These are phyloP conservation scores for Cuculus canorus DNA, from an alignment of 2,797 vertebrate genomes.

Conservation along the genomic window DNA sequence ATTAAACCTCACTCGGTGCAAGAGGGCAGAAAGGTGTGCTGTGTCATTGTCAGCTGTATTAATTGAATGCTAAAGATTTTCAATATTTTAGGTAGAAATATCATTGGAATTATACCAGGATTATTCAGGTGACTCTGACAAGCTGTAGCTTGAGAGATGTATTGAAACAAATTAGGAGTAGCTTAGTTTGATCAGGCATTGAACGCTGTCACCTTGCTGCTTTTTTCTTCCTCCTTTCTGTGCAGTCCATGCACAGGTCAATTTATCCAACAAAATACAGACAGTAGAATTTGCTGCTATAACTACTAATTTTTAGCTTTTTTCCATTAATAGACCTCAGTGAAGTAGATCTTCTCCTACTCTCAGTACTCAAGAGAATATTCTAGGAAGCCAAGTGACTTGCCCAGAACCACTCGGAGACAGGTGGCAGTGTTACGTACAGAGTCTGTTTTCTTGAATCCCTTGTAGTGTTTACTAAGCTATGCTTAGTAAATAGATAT, in stretches of 20 bases:
- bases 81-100: slow-evolving; percentile 34
- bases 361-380: not conserved
- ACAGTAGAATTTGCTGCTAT: not conserved
- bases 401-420: not conserved
- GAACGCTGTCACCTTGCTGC: not conserved
- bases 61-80: slow-evolving; percentile 44
- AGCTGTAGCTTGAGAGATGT: not conserved
- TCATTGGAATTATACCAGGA: slow-evolving; percentile 33
- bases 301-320: not conserved
- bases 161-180: slow-evolving; percentile 3
- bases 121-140: slow-evolving; percentile 43
- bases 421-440: fast-evolving
- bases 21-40: slow-evolving; percentile 42
- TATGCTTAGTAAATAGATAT: not conserved
- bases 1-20: slow-evolving; percentile 19
- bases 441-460: not conserved
- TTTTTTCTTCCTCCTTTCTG: not conserved
- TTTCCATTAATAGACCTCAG: not conserved
- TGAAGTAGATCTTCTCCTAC: not conserved
- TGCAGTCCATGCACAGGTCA: not conserved
- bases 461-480: not conserved
- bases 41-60: slow-evolving; percentile 27
- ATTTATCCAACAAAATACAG: not conserved
- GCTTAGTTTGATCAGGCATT: not conserved
- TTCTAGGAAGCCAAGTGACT: not conserved